Percentiles rank a stretch among this genome's conserved stretches.
phyloP scores from a whole-genome alignment of 2,888 invertebrate species.

The Helobdella robusta region DNA sequence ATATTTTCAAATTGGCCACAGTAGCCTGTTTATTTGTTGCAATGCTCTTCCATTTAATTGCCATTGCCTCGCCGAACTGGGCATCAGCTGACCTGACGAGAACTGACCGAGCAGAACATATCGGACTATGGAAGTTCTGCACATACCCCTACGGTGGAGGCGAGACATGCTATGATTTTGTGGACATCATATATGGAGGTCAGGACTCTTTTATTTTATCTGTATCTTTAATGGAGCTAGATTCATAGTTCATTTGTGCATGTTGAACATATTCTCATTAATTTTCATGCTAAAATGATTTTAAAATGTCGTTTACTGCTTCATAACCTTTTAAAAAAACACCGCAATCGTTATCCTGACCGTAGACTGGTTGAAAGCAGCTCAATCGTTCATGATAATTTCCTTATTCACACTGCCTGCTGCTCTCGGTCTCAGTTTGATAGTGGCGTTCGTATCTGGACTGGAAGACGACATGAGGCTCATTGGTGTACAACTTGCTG shows the following conservation, averaged over 20 bases:
- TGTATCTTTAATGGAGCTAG: not conserved
- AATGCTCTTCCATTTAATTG: conserved; percentile 34
- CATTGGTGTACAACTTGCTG: conserved; percentile 26
- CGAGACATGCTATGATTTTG: conserved; percentile 32
- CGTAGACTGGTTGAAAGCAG: conserved; percentile 36
- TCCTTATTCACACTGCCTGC: conserved; percentile 32
- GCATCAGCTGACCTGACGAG: conserved; percentile 27
- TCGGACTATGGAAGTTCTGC: conserved; percentile 35
- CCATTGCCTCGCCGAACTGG: conserved; percentile 35
- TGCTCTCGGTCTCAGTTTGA: conserved; percentile 29
- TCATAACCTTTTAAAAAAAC: not conserved
- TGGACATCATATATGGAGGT: conserved; percentile 32
- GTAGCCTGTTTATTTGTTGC: conserved; percentile 28
- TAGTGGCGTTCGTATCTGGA: conserved; percentile 31
- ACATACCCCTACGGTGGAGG: conserved; percentile 32
- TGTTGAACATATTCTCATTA: not conserved
- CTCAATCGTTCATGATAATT: conserved; percentile 33
- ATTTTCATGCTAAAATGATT: not conserved
- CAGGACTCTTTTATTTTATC: not conserved
- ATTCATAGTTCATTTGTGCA: not conserved
- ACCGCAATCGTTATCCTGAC: not conserved
- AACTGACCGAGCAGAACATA: conserved; percentile 30
- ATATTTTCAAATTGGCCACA: conserved; percentile 8
- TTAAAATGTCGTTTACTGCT: not conserved
- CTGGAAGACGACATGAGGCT: conserved; percentile 29